A percentile compares a stretch with the other conserved stretches of the same genome.
Evolutionary conservation across 2,888 invertebrate species (phyloP).

Genomic region (Epinotia bilunana): DNA sequence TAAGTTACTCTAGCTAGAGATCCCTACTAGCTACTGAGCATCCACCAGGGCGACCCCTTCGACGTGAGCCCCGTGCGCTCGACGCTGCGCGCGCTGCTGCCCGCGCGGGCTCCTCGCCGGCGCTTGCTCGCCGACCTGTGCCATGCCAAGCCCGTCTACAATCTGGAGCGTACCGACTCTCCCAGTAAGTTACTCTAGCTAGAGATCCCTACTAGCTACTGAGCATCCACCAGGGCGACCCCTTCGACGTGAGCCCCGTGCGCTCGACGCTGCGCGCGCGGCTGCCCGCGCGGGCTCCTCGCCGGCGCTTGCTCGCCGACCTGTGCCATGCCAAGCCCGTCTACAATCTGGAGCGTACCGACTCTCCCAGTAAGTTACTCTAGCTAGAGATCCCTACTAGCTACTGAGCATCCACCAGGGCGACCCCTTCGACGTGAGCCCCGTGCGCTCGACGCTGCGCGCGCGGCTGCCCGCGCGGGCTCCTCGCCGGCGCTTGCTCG

Average conservation of each 20-base stretch:
- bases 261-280: constrained; percentile 89
- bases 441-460: constrained; percentile 89
- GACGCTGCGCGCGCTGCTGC: constrained; percentile 89
- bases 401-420: constrained; percentile 89
- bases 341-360: constrained; percentile 22
- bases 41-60: constrained; percentile 91
- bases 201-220: too few relatives aligned
- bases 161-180: background rate
- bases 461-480: constrained; percentile 87
- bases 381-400: too few relatives aligned
- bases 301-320: background rate
- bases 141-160: constrained; percentile 40
- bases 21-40: too few relatives aligned
- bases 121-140: constrained; percentile 14
- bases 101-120: constrained; percentile 69
- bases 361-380: constrained; percentile 4
- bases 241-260: constrained; percentile 91
- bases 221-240: constrained; percentile 90
- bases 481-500: background rate
- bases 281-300: constrained; percentile 80
- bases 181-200: constrained; percentile 3
- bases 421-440: constrained; percentile 91
- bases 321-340: constrained; percentile 37
- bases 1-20: constrained; percentile 4
- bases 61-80: constrained; percentile 90